phyloP scores from a whole-genome alignment of 2,113 vertebrate genomes.

The Cinclus cinclus region DNA sequence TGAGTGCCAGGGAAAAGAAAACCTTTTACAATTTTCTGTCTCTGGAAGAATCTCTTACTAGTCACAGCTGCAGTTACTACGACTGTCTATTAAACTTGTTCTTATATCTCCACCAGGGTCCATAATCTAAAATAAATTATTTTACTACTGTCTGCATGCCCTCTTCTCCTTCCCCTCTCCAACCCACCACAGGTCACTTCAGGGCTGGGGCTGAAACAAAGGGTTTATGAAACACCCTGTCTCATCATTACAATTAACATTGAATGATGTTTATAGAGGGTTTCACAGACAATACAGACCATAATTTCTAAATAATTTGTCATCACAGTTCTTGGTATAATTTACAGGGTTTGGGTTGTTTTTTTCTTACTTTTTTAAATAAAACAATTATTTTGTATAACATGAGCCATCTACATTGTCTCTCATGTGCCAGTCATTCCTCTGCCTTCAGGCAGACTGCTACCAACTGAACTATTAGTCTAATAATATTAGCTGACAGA shows the following conservation, averaged over 20 bases:
- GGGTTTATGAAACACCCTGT: neutral
- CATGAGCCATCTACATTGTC: rapidly evolving
- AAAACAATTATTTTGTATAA: neutral
- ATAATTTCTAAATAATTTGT: neutral
- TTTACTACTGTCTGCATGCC: neutral
- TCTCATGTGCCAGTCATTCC: neutral
- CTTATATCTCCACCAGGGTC: neutral
- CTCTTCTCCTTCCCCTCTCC: neutral
- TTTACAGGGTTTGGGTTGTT: neutral
- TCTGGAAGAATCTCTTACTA: neutral
- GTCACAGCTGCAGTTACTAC: neutral
- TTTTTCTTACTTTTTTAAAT: neutral
- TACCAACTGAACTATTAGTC: neutral
- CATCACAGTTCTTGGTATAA: neutral
- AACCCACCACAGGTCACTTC: rapidly evolving
- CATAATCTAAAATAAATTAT: neutral
- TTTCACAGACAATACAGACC: neutral
- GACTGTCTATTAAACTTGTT: neutral
- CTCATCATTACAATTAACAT: neutral
- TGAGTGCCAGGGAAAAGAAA: neutral
- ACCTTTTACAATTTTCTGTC: neutral
- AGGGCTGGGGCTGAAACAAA: neutral
- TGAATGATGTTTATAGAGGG: neutral
- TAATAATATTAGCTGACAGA: neutral
- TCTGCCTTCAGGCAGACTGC: neutral